A percentile compares a stretch with the other conserved stretches of the same genome.
Conservation (phyloP, 2,113 vertebrate genomes). For the Rhizomys pruinosus region DNA sequence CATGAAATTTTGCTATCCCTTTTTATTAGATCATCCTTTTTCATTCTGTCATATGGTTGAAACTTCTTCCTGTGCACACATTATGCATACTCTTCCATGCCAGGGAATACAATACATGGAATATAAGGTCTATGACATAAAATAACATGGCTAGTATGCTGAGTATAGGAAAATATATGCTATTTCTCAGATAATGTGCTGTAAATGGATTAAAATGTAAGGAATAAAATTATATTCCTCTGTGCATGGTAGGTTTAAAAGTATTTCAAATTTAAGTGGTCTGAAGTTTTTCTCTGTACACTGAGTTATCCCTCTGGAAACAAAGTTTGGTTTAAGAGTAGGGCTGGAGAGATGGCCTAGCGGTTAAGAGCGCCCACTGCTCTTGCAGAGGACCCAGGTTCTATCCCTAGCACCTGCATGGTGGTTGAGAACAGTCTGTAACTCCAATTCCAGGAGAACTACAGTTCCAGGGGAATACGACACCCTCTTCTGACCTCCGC, state of each 20-base stretch:
- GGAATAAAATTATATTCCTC: neutral
- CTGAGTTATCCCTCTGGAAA: neutral
- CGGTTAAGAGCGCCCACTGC: too few relatives aligned
- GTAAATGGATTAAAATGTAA: neutral
- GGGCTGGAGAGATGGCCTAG: too few relatives aligned
- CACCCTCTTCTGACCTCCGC: too few relatives aligned
- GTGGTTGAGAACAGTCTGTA: too few relatives aligned
- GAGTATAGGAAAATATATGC: rapidly evolving
- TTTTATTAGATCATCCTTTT: neutral
- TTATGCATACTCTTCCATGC: neutral
- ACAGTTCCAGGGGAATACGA: too few relatives aligned
- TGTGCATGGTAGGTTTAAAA: neutral
- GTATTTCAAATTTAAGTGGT: neutral
- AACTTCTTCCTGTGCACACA: neutral
- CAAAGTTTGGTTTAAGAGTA: too few relatives aligned
- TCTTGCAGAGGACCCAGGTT: too few relatives aligned
- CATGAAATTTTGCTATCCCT: neutral
- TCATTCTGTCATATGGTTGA: neutral
- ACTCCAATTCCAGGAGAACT: too few relatives aligned
- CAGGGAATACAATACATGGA: neutral
- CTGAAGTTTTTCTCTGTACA: neutral
- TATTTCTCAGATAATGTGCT: neutral
- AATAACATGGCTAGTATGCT: neutral
- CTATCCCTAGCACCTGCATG: too few relatives aligned
- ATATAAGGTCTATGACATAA: neutral